phyloP scores from a whole-genome alignment of 2,888 invertebrate species.

The Meandrusa payeni region DNA sequence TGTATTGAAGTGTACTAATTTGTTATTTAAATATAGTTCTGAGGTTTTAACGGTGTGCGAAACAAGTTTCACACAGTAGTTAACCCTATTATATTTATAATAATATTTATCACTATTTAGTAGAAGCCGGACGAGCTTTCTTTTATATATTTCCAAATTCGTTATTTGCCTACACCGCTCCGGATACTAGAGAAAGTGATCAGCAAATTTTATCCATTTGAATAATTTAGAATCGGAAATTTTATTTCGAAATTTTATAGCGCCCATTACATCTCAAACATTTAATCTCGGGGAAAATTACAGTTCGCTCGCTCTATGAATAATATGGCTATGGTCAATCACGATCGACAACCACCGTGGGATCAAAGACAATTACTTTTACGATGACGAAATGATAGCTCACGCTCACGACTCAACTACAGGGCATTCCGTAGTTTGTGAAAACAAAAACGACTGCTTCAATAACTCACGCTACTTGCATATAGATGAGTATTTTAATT shows the following conservation, averaged over 20 bases:
- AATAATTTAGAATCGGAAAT: slow-evolving; percentile 1
- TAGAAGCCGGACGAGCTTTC: too few species aligned
- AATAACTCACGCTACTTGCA: too few species aligned
- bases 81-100: too few species aligned
- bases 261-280: slow-evolving; percentile 5
- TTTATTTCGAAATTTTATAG: neutral
- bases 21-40: too few species aligned
- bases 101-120: too few species aligned
- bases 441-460: too few species aligned
- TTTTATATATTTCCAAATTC: neutral
- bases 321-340: slow-evolving; percentile 14
- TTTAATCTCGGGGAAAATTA: slow-evolving; percentile 9
- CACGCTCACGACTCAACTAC: slow-evolving; percentile 7
- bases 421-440: too few species aligned
- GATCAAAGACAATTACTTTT: slow-evolving; percentile 9
- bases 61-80: too few species aligned
- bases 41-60: too few species aligned
- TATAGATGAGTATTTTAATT: too few species aligned
- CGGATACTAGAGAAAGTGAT: slow-evolving; percentile 5
- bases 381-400: slow-evolving; percentile 8
- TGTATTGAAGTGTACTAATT: too few species aligned
- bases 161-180: neutral
- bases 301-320: neutral
- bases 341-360: slow-evolving; percentile 13
- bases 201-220: neutral